Evolutionary conservation across 2,113 vertebrate genomes (phyloP).

Genomic region (Mus musculus): GRCm39 chr11:71779501-71780000

Average conservation of each 20-base stretch:
- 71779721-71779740: too few species aligned
- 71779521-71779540: not conserved
- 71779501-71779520: not conserved
- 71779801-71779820: not conserved
- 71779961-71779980: not conserved
- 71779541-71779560: not conserved
- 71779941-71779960: not conserved
- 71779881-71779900: not conserved
- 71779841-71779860: not conserved
- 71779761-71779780: too few species aligned
- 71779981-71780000: not conserved
- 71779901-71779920: not conserved
- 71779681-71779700: not conserved
- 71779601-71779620: not conserved
- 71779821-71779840: not conserved
- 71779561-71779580: not conserved
- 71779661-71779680: not conserved
- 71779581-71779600: not conserved
- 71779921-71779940: not conserved
- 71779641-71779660: not conserved
- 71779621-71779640: not conserved
- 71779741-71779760: too few species aligned
- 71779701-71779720: too few species aligned
- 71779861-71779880: not conserved
- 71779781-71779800: too few species aligned